A percentile compares a stretch with the other conserved stretches of the same genome.
phyloP scores from a whole-genome alignment of 2,113 vertebrate species.

The Triplophysa tibetana region DNA sequence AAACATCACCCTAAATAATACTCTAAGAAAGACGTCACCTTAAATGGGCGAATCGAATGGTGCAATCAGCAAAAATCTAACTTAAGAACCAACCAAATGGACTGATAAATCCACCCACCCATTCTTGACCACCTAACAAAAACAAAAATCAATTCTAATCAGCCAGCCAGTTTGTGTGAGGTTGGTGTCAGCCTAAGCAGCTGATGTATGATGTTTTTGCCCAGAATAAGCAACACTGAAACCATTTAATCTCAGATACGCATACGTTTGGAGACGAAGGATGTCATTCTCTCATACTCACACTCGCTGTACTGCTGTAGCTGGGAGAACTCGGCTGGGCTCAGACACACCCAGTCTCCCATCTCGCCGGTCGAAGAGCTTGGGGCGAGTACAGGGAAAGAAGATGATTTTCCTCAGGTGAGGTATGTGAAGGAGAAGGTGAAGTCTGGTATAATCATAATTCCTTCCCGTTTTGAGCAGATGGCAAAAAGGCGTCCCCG shows the following conservation, averaged over 20 bases:
- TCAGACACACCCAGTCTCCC: slow-evolving; percentile 89
- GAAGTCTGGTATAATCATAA: slow-evolving; percentile 56
- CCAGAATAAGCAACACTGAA: too few relatives aligned
- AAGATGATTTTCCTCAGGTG: slow-evolving; percentile 57
- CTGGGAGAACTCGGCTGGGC: slow-evolving; percentile 86
- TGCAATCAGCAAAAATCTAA: slow-evolving; percentile 7
- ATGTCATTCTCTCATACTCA: slow-evolving; percentile 73
- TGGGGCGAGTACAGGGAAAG: not conserved
- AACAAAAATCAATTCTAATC: slow-evolving; percentile 17
- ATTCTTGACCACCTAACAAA: slow-evolving; percentile 8
- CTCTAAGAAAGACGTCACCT: slow-evolving; percentile 5
- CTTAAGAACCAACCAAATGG: slow-evolving; percentile 21
- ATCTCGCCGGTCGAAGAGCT: slow-evolving; percentile 69
- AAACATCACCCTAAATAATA: slow-evolving; percentile 9
- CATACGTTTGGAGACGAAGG: not conserved
- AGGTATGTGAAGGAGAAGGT: slow-evolving; percentile 39
- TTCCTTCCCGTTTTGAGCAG: slow-evolving; percentile 42
- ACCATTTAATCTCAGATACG: too few relatives aligned
- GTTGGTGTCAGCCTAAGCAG: not conserved
- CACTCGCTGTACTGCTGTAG: slow-evolving; percentile 93
- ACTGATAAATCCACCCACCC: not conserved
- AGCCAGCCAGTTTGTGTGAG: not conserved
- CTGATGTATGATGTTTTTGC: too few relatives aligned
- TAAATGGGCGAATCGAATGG: not conserved
- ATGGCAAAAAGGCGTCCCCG: slow-evolving; percentile 37